Evolutionary conservation across 1,140 invertebrate species (phyloP).

Genomic region (Drosophila simulans): DNA sequence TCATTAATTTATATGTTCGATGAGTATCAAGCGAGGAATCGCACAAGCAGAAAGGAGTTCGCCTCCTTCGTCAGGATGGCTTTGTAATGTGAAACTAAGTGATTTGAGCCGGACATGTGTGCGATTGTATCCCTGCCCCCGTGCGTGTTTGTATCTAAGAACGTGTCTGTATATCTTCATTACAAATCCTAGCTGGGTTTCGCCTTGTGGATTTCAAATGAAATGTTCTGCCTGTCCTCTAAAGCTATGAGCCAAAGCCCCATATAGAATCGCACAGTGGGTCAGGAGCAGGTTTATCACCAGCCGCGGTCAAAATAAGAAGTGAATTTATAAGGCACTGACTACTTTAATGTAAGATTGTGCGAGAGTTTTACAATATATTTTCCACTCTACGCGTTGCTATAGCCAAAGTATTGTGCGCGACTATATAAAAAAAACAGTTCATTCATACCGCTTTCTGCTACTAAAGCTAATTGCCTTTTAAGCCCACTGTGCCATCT

Average conservation of each 20-base stretch:
- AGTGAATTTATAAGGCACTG: neutral
- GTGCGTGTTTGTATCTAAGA: constrained; percentile 42
- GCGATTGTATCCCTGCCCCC: constrained; percentile 15
- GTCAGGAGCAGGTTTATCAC: too few relatives aligned
- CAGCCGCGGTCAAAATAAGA: neutral
- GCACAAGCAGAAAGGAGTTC: constrained; percentile 66
- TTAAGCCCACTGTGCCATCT: neutral
- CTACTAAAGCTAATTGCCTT: neutral
- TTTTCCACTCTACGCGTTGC: too few relatives aligned
- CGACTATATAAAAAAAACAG: too few relatives aligned
- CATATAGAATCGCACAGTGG: constrained; percentile 33
- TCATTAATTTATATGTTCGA: constrained; percentile 83
- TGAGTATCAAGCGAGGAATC: constrained; percentile 57
- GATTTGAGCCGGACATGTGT: constrained; percentile 62
- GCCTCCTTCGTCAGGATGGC: constrained; percentile 55
- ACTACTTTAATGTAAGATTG: too few relatives aligned
- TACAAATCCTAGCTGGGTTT: constrained; percentile 73
- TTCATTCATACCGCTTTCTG: too few relatives aligned
- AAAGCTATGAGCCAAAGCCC: constrained; percentile 20
- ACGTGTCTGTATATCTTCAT: constrained; percentile 74
- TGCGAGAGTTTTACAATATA: too few relatives aligned
- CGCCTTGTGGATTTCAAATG: constrained; percentile 67
- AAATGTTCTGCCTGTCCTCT: constrained; percentile 49
- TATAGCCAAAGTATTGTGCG: too few relatives aligned
- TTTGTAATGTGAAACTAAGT: constrained; percentile 83